Base-by-base conservation (phyloP, 2,888 invertebrate genomes). In the Latheticus oryzae region DNA sequence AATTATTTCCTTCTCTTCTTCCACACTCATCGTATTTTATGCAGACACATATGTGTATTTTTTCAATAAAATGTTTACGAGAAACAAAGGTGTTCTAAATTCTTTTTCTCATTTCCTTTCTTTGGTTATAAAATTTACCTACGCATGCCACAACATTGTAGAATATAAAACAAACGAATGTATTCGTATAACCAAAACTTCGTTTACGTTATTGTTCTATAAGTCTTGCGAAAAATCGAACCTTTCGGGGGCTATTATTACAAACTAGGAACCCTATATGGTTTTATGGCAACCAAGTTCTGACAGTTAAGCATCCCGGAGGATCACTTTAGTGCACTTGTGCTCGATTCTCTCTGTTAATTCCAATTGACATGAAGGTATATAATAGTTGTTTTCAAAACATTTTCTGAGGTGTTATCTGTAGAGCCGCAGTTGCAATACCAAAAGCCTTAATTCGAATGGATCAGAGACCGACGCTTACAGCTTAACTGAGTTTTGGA, bases 341-440 rank as follows among this genome's bases (percentile, higher is more conserved):
- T 52, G 19, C 40, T 28, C 54, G 48, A 61, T 52, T 45, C 50
- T 26, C 26, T 19, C 55, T 42, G 62, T 62, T 60, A 63, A 60
- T 55, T 53, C 58, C 60, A 60, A 63, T 60, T 60, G 63, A 60
- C 61, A n/a, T n/a, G n/a, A n/a, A n/a, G 62, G 61, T 60, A 57
- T 64, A 67, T 67, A 67, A 67, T 64, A 66, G 65, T 63, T 66
- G 66, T 65, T 67, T 62, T 59, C 60, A 65, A 67, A 66, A 65
- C 67, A 68, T 62, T 66, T 62, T 67, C 66, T 58, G 58, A 55
- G 53, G 63, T 62, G 66, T 68, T 68, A 68, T 68, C 68, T 68
- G 54, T 51, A 61, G 55, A 66, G 62, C 66, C 67, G 64, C 53
- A 52, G 58, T 47, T 58, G 47, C 58, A 47, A 58, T 52, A 32